Evolutionary conservation across 1,140 invertebrate genomes (phyloP).

Genomic region (Microplitis mediator): DNA sequence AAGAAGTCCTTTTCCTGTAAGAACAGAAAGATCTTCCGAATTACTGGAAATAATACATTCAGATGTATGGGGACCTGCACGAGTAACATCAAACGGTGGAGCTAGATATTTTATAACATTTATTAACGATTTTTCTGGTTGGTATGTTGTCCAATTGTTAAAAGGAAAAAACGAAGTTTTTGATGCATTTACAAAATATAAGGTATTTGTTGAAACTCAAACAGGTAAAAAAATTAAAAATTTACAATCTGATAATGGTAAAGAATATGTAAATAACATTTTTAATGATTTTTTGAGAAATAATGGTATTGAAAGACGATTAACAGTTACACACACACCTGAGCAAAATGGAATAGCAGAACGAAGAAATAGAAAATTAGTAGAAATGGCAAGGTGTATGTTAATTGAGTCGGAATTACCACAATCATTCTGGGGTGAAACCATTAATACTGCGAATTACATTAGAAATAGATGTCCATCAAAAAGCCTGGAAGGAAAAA

Average conservation of each 20-base stretch:
- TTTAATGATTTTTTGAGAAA: conserved; percentile 36
- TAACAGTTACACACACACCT: conserved; percentile 8
- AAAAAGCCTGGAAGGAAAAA: conserved; percentile 21
- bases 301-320: conserved; percentile 17
- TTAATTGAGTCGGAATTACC: conserved; percentile 38
- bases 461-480: conserved; percentile 35
- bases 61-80: conserved; percentile 57
- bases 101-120: conserved; percentile 54
- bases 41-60: conserved; percentile 46
- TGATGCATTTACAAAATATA: conserved; percentile 37
- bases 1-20: conserved; percentile 28
- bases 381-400: conserved; percentile 47
- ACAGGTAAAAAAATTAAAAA: conserved; percentile 36
- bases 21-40: conserved; percentile 18
- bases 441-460: conserved; percentile 31
- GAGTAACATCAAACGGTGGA: conserved; percentile 43
- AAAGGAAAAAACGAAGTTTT: conserved; percentile 48
- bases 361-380: conserved; percentile 36
- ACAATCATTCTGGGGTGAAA: conserved; percentile 38
- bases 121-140: conserved; percentile 54
- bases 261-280: conserved; percentile 33
- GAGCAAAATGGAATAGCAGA: conserved; percentile 29
- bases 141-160: conserved; percentile 50
- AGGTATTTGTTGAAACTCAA: conserved; percentile 42
- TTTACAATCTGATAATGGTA: conserved; percentile 37